Evolutionary conservation across 2,797 vertebrate genomes (phyloP).

Genomic region (Coendou prehensilis): DNA sequence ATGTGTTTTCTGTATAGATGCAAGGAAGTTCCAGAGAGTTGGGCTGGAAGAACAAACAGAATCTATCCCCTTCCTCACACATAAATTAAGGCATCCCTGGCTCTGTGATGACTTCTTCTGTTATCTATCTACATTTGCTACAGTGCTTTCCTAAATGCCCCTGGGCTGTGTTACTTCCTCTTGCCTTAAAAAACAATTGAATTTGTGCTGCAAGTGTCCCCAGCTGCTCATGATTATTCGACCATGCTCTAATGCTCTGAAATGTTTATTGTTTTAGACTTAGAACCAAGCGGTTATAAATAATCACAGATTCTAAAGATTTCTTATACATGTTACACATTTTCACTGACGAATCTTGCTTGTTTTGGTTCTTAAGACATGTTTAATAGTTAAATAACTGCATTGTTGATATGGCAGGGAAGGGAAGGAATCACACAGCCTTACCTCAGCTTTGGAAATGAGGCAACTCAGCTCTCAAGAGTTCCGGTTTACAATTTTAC

Average conservation of each 20-base stretch:
- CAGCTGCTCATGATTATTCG: conserved; percentile 62
- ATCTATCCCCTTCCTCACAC: conserved; percentile 48
- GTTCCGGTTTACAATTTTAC: neutral
- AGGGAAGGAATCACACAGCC: neutral
- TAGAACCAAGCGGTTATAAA: conserved; percentile 23
- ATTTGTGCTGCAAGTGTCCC: conserved; percentile 66
- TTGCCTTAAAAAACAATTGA: conserved; percentile 66
- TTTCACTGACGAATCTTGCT: neutral
- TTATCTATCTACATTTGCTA: conserved; percentile 70
- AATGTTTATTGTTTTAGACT: conserved; percentile 49
- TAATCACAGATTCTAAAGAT: conserved; percentile 31
- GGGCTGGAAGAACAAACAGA: conserved; percentile 55
- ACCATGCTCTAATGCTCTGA: conserved; percentile 44
- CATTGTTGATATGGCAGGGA: neutral
- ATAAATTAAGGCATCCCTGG: conserved; percentile 59
- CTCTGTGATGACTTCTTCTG: conserved; percentile 58
- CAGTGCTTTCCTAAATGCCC: conserved; percentile 69
- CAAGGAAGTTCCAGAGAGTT: conserved; percentile 38
- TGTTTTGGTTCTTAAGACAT: conserved; percentile 1
- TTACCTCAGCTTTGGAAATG: neutral
- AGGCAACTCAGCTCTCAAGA: neutral
- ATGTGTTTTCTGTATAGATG: conserved; percentile 58
- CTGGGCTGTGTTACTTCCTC: conserved; percentile 44
- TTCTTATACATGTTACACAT: neutral
- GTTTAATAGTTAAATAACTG: conserved; percentile 36